Conservation (phyloP, 2,113 vertebrate species). For the Sisor rabdophorus region DNA sequence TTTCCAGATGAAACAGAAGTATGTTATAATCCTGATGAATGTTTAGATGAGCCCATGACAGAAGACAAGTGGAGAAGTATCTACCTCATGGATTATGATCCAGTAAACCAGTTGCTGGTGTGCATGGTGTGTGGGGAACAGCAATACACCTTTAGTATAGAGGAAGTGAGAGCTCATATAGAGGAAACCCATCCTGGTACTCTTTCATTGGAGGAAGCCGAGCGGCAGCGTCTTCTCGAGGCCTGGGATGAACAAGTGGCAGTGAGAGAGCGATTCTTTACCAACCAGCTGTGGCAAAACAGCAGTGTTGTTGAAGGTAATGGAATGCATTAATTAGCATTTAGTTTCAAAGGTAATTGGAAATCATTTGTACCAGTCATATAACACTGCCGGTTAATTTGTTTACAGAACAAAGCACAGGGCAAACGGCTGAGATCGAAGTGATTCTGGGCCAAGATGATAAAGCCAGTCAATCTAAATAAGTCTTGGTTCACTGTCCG, state of each 20-base stretch:
- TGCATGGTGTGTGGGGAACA: slow-evolving; percentile 85
- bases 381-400: neutral
- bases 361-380: slow-evolving; percentile 7
- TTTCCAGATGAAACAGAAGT: slow-evolving; percentile 38
- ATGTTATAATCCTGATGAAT: slow-evolving; percentile 20
- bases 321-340: neutral
- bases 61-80: slow-evolving; percentile 63
- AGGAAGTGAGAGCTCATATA: slow-evolving; percentile 72
- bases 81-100: slow-evolving; percentile 81
- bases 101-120: slow-evolving; percentile 73
- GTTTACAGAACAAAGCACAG: slow-evolving; percentile 20
- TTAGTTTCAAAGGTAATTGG: neutral
- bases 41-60: slow-evolving; percentile 49
- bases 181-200: slow-evolving; percentile 79
- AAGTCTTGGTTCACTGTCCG: neutral
- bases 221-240: slow-evolving; percentile 60
- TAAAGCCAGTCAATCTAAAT: slow-evolving; percentile 41
- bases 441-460: slow-evolving; percentile 64
- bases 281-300: slow-evolving; percentile 67
- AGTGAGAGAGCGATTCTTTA: slow-evolving; percentile 69
- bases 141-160: slow-evolving; percentile 70
- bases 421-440: slow-evolving; percentile 61
- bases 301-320: slow-evolving; percentile 54
- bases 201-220: slow-evolving; percentile 45
- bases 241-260: slow-evolving; percentile 82